Percentiles rank a stretch among this genome's conserved stretches.
Conservation (phyloP, 2,888 invertebrate genomes). For the Phaedon cochleariae region DNA sequence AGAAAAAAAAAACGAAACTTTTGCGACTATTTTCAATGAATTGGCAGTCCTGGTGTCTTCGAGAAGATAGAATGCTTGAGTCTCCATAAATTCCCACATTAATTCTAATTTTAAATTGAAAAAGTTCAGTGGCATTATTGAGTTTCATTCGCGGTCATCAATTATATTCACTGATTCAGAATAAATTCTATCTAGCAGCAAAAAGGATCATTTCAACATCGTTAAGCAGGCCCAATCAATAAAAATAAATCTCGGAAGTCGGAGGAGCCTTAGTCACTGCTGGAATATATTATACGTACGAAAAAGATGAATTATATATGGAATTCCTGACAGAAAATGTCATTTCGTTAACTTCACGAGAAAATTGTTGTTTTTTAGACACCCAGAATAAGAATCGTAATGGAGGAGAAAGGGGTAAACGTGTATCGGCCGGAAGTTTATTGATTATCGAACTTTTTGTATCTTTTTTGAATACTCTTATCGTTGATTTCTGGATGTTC, state of each 20-base stretch:
- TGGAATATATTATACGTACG: not conserved
- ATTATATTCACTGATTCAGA: conserved; percentile 37
- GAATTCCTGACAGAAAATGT: not conserved
- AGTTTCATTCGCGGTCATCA: conserved; percentile 39
- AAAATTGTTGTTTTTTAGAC: not conserved
- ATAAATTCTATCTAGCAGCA: conserved; percentile 34
- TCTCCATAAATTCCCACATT: conserved; percentile 21
- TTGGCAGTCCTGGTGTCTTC: not conserved
- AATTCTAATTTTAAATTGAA: conserved; percentile 34
- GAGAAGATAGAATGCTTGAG: not conserved
- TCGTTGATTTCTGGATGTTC: no score
- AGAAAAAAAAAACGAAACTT: no score
- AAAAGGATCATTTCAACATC: conserved; percentile 31
- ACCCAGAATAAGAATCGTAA: no score
- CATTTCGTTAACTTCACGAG: not conserved
- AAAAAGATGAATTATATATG: not conserved
- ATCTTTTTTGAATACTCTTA: no score
- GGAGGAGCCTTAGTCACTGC: not conserved
- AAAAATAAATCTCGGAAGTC: conserved; percentile 17
- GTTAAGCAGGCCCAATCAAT: conserved; percentile 32
- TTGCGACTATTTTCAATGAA: no score
- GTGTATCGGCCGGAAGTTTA: no score
- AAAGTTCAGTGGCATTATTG: conserved; percentile 34
- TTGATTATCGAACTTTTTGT: no score
- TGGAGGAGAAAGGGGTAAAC: no score